phyloP scores from a whole-genome alignment of 2,888 invertebrate species.

The Psylliodes chrysocephalus region DNA sequence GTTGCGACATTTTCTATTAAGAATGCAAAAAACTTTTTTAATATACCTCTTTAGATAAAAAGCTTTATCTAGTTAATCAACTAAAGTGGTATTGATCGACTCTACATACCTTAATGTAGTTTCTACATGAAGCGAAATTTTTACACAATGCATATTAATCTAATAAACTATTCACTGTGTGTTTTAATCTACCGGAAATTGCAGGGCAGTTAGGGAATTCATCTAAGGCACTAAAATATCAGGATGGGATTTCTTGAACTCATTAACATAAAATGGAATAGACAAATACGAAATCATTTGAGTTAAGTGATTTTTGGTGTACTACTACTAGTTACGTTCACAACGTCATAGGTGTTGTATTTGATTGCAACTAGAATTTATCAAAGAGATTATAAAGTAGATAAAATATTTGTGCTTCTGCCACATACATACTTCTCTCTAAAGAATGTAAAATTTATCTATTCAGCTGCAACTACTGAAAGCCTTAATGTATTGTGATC shows the following conservation, averaged over 20 bases:
- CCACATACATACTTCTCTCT: constrained; percentile 24
- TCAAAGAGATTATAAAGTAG: constrained; percentile 5
- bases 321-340: no score
- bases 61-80: constrained; percentile 14
- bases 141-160: constrained; percentile 10
- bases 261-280: no score
- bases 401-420: constrained; percentile 25
- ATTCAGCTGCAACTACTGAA: constrained; percentile 38
- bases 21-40: constrained; percentile 15
- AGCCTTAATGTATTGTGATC: constrained; percentile 6
- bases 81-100: constrained; percentile 23
- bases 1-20: constrained; percentile 50
- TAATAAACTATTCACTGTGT: constrained; percentile 17
- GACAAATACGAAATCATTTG: no score
- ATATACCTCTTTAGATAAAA: not conserved
- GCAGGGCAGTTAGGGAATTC: not conserved
- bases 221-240: no score
- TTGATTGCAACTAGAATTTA: not conserved
- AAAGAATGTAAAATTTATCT: constrained; percentile 45
- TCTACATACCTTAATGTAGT: constrained; percentile 6
- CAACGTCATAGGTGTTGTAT: constrained; percentile 20
- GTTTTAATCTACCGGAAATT: constrained; percentile 2
- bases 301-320: no score
- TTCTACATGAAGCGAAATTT: constrained; percentile 11
- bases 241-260: no score